These are phyloP conservation scores for Parascotia fuliginaria DNA, from an alignment of 2,888 invertebrate species.

Conservation along the genomic window DNA sequence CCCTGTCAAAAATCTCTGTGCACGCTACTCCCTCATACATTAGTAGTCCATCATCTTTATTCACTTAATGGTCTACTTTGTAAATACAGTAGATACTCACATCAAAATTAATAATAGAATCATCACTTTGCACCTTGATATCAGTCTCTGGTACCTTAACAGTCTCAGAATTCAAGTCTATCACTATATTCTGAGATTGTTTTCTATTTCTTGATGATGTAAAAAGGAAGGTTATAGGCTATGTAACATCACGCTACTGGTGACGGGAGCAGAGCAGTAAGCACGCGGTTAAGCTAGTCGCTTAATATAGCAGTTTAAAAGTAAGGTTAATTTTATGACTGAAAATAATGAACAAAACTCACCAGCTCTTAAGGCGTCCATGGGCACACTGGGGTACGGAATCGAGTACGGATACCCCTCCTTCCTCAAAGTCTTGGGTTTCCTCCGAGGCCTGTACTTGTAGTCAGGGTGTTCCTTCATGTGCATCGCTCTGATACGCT, in stretches of 20 bases:
- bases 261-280: too few species aligned
- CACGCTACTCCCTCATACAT: too few species aligned
- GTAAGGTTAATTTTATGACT: too few species aligned
- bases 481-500: slow-evolving; percentile 96
- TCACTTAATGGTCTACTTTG: too few species aligned
- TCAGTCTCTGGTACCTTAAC: slow-evolving; percentile 88
- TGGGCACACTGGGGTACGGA: slow-evolving; percentile 95
- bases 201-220: slow-evolving; percentile 87
- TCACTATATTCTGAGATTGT: slow-evolving; percentile 89
- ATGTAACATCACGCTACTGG: too few species aligned
- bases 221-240: too few species aligned
- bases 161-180: slow-evolving; percentile 90
- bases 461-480: slow-evolving; percentile 98
- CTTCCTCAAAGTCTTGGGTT: slow-evolving; percentile 94
- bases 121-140: slow-evolving; percentile 76
- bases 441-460: slow-evolving; percentile 95
- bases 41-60: too few species aligned
- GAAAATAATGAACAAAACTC: slow-evolving; percentile 53
- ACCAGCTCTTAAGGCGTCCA: slow-evolving; percentile 95
- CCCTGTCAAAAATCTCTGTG: too few species aligned
- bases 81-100: too few species aligned
- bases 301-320: too few species aligned
- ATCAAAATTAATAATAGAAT: slow-evolving; percentile 88
- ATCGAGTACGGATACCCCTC: slow-evolving; percentile 97
- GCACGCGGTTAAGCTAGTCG: too few species aligned